Percentiles rank a stretch among this genome's conserved stretches.
Conservation (phyloP, 2,888 invertebrate genomes). For the Drosophila mettleri region DNA sequence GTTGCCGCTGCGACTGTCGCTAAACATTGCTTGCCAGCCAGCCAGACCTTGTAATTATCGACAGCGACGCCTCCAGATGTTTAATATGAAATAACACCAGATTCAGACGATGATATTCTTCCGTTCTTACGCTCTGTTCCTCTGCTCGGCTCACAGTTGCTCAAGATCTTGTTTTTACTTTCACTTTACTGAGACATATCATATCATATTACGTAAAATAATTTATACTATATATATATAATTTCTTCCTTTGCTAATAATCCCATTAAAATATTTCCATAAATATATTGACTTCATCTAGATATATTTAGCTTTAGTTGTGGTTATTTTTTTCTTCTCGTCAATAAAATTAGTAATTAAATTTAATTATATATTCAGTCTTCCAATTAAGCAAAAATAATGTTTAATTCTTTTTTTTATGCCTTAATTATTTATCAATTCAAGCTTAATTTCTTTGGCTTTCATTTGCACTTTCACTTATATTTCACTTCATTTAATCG, state of each 20-base stretch:
- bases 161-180: conserved; percentile 10
- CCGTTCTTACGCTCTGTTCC: no score
- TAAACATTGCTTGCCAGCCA: conserved; percentile 46
- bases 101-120: conserved; percentile 13
- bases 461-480: conserved; percentile 11
- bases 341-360: no score
- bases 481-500: conserved; percentile 5
- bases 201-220: no score
- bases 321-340: no score
- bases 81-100: conserved; percentile 19
- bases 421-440: background rate
- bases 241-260: no score
- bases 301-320: no score
- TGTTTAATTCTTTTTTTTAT: no score
- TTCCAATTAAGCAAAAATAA: no score
- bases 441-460: background rate
- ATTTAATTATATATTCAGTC: no score
- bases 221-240: background rate
- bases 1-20: conserved; percentile 58
- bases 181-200: no score
- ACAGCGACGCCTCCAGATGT: conserved; percentile 59
- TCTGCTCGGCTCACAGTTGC: conserved; percentile 14
- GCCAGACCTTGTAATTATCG: conserved; percentile 51
- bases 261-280: no score
- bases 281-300: no score